A percentile compares a stretch with the other conserved stretches of the same genome.
phyloP scores from a whole-genome alignment of 2,113 vertebrate genomes.

The Morone chrysops region DNA sequence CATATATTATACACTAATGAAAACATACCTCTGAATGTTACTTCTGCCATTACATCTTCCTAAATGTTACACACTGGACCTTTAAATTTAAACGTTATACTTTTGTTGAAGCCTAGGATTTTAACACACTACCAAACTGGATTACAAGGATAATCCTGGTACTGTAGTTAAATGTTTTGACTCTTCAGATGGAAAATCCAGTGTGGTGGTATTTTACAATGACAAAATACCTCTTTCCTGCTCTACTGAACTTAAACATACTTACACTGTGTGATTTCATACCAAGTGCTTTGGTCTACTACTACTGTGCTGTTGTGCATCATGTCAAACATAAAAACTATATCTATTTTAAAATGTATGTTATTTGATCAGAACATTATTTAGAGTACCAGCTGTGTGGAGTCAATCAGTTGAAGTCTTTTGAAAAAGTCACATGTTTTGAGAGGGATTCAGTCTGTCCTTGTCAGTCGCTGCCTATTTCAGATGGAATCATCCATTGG shows the following conservation, averaged over 20 bases:
- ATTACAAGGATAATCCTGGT: background rate
- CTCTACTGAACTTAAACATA: slow-evolving; percentile 25
- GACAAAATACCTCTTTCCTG: slow-evolving; percentile 37
- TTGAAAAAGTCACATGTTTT: slow-evolving; percentile 59
- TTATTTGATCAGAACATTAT: background rate
- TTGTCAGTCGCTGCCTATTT: slow-evolving; percentile 34
- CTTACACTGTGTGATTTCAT: background rate
- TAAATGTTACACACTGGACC: too few relatives aligned
- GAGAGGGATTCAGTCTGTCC: slow-evolving; percentile 32
- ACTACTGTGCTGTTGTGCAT: background rate
- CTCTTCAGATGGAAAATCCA: slow-evolving; percentile 28
- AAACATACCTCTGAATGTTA: too few relatives aligned
- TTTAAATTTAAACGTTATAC: background rate
- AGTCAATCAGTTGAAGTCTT: slow-evolving; percentile 22
- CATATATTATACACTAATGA: too few relatives aligned
- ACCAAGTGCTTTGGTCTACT: slow-evolving; percentile 3
- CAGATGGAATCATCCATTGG: slow-evolving; percentile 55
- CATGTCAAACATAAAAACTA: background rate
- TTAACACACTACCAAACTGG: background rate
- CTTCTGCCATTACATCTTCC: too few relatives aligned
- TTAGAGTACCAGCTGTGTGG: background rate
- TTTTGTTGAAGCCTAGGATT: background rate
- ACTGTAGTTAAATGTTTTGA: slow-evolving; percentile 25
- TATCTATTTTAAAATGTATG: background rate
- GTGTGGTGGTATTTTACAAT: slow-evolving; percentile 2